A percentile compares a stretch with the other conserved stretches of the same genome.
Evolutionary conservation across 2,797 vertebrate genomes (phyloP).

Genomic region (Mus minutoides): DNA sequence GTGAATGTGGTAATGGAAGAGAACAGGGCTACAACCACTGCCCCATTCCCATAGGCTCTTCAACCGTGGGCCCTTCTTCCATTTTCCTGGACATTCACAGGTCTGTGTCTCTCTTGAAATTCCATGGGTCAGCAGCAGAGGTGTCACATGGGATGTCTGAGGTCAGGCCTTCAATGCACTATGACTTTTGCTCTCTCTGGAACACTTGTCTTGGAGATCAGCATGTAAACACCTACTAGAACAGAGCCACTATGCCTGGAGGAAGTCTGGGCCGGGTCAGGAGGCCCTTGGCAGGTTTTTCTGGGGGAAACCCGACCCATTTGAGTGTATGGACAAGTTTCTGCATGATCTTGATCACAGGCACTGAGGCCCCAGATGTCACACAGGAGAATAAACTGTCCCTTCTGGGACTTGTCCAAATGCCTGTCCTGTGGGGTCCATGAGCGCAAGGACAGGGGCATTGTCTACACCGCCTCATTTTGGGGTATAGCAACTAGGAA

Average conservation of each 20-base stretch:
- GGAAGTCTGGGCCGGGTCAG: not conserved
- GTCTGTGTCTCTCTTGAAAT: not conserved
- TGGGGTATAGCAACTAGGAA: not conserved
- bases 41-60: not conserved
- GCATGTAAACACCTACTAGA: not conserved
- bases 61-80: not conserved
- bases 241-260: not conserved
- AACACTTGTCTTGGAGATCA: not conserved
- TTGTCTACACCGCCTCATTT: not conserved
- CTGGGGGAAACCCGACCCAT: not conserved
- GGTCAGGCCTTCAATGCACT: not conserved
- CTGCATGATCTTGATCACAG: not conserved
- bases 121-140: too few relatives aligned
- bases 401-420: not conserved
- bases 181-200: not conserved
- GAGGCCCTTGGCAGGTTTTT: too few relatives aligned
- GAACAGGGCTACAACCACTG: not conserved
- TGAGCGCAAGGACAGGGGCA: not conserved
- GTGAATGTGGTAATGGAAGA: not conserved
- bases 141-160: not conserved
- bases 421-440: not conserved
- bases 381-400: not conserved
- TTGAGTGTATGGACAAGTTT: not conserved
- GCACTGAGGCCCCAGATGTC: not conserved
- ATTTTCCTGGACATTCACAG: not conserved